Evolutionary conservation across 2,888 invertebrate species (phyloP), one percentile per base, ranked within the genome.

Genomic region (Diplolepis rosae): DNA sequence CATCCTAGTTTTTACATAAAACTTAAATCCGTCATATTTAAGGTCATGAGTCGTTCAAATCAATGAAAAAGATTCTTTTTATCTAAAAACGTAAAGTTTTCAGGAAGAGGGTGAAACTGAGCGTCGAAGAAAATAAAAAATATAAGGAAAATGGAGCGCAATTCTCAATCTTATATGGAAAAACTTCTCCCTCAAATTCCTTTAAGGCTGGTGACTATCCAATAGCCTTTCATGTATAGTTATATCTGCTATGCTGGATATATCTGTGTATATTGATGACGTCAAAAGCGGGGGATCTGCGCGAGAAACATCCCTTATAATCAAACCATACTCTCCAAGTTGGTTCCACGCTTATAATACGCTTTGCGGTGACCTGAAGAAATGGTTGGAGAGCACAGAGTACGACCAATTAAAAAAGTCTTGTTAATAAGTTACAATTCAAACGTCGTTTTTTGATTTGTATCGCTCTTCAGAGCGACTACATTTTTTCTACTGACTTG

Each of bases 241-340:
- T n/a, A 32, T 6, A 15, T 9, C 13, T 24, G 7, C n/a, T 22
- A 7, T 61, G 24, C n/a, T 35, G 24, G n/a, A 24, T 61, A 61
- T 61, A 39, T 27, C 35, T 39, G 39, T 39, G 61, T 39, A 28
- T 52, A 52, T 15, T 7, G 39, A 39, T 61, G 61, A 61, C 61
- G 61, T 61, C 61, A 61, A 39, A 61, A 61, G 61, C 61, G 39
- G 11, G 39, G 61, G 39, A 61, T 61, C 61, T 61, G 61, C 61
- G 61, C 61, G 61, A 61, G 39, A 61, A 61, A 61, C 61, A 61
- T 61, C 61, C 61, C 61, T 61, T 61, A n/a, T 61, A 39, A 61
- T 61, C 39, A 61, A 61, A 39, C 39, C 11, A 39, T 39, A 61
- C 39, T 61, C 61, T 22, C 35, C 7, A 7, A 61, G 39, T 39